Base-by-base conservation (phyloP, 2,888 invertebrate genomes). In the Volucella inflata region DNA sequence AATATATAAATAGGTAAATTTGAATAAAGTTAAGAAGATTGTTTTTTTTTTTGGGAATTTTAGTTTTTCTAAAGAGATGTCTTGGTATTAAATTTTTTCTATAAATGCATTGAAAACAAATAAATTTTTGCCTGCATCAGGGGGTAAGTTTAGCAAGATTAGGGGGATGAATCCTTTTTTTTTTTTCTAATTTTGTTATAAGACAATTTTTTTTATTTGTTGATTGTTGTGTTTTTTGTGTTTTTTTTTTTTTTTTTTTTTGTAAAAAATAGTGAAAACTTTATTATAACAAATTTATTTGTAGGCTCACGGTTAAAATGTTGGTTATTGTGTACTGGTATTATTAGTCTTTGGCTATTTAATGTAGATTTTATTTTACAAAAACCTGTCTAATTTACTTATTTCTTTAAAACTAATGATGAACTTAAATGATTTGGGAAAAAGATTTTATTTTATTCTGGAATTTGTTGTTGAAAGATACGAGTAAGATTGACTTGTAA, bases 1-100 rank as follows among this genome's bases (percentile, higher is more conserved):
- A 70, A 81, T 85, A 85, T 75, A 68, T 85, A 81, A 81, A 85
- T 81, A 85, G 71, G 68, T 81, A 76, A 76, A 72, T 81, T 81
- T 77, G 62, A 76, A 80, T 85, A 77, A 83, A 48, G 71, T 51
- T 59, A 57, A 38, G 17, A 53, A 46, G 51, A 72, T 51, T 21
- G 21, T 21, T 71, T 17, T 6, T 50, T 59, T 53, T 57, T 11
- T 65, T 50, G 30, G 36, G 50, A 3, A 14, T 44, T 16, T 38
- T 44, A 55, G 46, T 60, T 50, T 36, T 64, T 62, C 8, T 14
- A 42, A n/a, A 70, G 50, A 53, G 30, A 30, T 21, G 21, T 21
- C 21, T 30, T 30, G 30, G 30, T 0, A 6, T 30, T 30, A 6
- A 6, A 21, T 21, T 30, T 30, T 30, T 30, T 59, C 55, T 40